These are phyloP conservation scores for Salvator merianae DNA, from an alignment of 2,113 vertebrate genomes.

Conservation along the genomic window DNA sequence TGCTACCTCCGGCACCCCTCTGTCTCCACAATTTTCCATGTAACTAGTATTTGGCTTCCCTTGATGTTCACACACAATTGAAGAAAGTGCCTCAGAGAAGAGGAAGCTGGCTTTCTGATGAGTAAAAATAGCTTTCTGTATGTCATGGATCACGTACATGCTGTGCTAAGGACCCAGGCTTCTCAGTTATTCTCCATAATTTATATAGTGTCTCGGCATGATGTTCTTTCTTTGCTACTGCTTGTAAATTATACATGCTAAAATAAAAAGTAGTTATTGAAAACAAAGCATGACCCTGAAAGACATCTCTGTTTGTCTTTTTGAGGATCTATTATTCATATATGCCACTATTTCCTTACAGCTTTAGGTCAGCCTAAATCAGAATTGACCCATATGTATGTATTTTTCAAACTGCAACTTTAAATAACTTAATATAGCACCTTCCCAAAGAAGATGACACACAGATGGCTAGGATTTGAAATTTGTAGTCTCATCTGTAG, in stretches of 20 bases:
- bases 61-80: neutral
- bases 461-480: neutral
- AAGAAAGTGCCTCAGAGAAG: slow-evolving; percentile 13
- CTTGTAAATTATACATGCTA: slow-evolving; percentile 66
- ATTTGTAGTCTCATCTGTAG: neutral
- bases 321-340: slow-evolving; percentile 19
- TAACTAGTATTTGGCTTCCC: neutral
- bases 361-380: slow-evolving; percentile 11
- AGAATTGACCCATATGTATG: neutral
- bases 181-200: slow-evolving; percentile 54
- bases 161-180: slow-evolving; percentile 34
- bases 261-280: slow-evolving; percentile 50
- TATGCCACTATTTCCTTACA: neutral
- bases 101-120: slow-evolving; percentile 3
- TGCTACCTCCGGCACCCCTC: neutral
- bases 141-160: slow-evolving; percentile 21
- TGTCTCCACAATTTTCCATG: neutral
- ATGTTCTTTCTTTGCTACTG: slow-evolving; percentile 51
- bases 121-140: slow-evolving; percentile 41
- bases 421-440: neutral
- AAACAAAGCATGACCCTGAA: slow-evolving; percentile 53
- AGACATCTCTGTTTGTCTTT: slow-evolving; percentile 10
- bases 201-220: slow-evolving; percentile 54
- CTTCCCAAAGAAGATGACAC: neutral
- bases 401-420: neutral